Base-by-base conservation (phyloP, 2,888 invertebrate species). In the Apotomis capreana region DNA sequence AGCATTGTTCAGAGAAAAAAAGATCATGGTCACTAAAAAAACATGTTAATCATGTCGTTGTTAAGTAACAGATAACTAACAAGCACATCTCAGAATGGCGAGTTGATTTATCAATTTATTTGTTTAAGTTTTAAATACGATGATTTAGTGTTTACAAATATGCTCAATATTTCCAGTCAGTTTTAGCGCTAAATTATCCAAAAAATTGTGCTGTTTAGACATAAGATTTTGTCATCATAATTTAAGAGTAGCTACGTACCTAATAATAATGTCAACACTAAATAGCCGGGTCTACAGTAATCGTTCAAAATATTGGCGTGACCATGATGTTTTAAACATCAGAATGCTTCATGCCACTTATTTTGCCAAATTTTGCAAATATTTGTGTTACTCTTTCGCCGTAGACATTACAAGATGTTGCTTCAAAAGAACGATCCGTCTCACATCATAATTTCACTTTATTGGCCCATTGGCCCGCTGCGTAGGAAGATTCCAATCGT, bases 391-490 rank as follows among this genome's bases (percentile, higher is more conserved):
- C 6, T 55, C 40, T 15, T 40, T 15, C 44, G 10, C 15, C 40
- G 1, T 54, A 40, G 12, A 63, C n/a, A 44, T 15, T 9, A 44
- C 55, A 15, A 44, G 62, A 62, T 37, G 2, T 37, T 26, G 15
- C 8, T 44, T 57, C 49, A 55, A 59, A 69, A 49, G 36, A 55
- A 62, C 40, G 62, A 57, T 62, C 46, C 55, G 46, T 68, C 55
- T 12, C 46, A 15, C 36, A 55, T 62, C 69, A 54, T 49, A 37
- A 69, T 55, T 54, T 37, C 69, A 57, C 49, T 13, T 55, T 62
- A 59, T 54, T 60, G 26, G 52, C 10, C 6, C 61, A 46, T 69
- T 46, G 36, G 57, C 12, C 40, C 49, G 6, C 49, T 13, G 58
- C 58, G 67, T 59, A 51, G 60, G 69, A 8, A 62, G 36, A 15